Evolutionary conservation across 2,113 vertebrate species (phyloP).

Genomic region (Tiliqua scincoides): DNA sequence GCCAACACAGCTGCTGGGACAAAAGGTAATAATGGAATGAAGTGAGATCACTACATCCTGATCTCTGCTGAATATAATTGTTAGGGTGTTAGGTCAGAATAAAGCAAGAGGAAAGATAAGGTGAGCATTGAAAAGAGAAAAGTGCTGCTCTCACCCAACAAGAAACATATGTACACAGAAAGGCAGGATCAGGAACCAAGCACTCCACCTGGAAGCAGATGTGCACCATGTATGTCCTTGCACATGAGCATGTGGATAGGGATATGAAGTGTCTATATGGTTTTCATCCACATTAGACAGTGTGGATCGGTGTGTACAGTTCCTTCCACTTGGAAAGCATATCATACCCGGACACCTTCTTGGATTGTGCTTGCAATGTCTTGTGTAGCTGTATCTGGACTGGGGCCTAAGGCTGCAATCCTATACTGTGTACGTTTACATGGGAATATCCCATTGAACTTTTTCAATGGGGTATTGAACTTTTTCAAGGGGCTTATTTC

Average conservation of each 20-base stretch:
- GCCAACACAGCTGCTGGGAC: slow-evolving; percentile 57
- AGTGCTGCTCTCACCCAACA: background rate
- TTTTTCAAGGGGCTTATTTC: no score
- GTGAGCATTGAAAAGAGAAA: background rate
- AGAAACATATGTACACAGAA: background rate
- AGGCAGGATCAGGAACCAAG: background rate
- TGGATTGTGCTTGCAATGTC: no score
- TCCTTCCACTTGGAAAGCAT: background rate
- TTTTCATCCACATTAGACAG: background rate
- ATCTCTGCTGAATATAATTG: slow-evolving; percentile 19
- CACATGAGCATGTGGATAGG: background rate
- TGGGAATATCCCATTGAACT: no score
- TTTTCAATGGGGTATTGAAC: no score
- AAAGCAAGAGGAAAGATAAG: background rate
- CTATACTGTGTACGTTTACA: no score
- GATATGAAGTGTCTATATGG: background rate
- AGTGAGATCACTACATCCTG: slow-evolving; percentile 10
- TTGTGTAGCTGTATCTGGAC: no score
- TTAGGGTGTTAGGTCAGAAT: fast-evolving
- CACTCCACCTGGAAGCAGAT: background rate
- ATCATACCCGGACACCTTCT: no score
- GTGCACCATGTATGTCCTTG: background rate
- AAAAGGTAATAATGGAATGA: slow-evolving; percentile 54
- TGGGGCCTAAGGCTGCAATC: no score
- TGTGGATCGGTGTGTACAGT: background rate